phyloP scores from a whole-genome alignment of 2,888 invertebrate genomes.

The Caenorhabditis sinica region DNA sequence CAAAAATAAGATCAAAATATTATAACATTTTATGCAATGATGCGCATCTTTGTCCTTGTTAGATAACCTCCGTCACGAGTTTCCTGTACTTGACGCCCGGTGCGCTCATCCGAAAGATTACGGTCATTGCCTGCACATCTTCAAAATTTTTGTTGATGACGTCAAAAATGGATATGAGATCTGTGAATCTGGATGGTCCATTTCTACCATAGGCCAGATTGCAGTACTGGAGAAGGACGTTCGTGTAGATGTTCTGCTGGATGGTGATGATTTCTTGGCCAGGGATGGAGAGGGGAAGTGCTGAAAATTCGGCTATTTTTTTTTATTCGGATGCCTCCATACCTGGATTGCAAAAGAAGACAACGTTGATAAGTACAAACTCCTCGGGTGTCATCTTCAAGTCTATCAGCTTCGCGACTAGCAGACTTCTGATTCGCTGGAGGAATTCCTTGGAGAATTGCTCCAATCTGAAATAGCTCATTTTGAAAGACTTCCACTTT shows the following conservation, averaged over 20 bases:
- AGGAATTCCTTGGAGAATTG: conserved; percentile 8
- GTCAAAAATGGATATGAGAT: conserved; percentile 20
- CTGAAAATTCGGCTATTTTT: not conserved
- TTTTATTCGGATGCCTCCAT: not conserved
- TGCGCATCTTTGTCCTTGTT: no score
- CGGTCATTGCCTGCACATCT: conserved; percentile 41
- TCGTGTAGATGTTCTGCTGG: not conserved
- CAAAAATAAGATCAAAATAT: not conserved
- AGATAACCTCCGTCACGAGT: conserved; percentile 25
- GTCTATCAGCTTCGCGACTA: conserved; percentile 3
- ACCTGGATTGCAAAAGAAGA: conserved; percentile 37
- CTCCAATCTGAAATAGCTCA: conserved; percentile 15
- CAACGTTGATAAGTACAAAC: conserved; percentile 14
- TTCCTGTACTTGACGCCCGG: not conserved
- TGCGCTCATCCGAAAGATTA: conserved; percentile 12
- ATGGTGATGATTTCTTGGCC: not conserved
- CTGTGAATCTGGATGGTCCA: conserved; percentile 30
- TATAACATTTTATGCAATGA: no score
- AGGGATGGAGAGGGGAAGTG: not conserved
- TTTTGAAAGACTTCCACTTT: no score
- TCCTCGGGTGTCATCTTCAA: conserved; percentile 32
- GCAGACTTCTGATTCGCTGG: conserved; percentile 21
- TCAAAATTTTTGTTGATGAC: conserved; percentile 44
- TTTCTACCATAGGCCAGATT: conserved; percentile 1
- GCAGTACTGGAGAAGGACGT: conserved; percentile 31